Conservation (phyloP, 2,888 invertebrate genomes). For the Carabus problematicus region DNA sequence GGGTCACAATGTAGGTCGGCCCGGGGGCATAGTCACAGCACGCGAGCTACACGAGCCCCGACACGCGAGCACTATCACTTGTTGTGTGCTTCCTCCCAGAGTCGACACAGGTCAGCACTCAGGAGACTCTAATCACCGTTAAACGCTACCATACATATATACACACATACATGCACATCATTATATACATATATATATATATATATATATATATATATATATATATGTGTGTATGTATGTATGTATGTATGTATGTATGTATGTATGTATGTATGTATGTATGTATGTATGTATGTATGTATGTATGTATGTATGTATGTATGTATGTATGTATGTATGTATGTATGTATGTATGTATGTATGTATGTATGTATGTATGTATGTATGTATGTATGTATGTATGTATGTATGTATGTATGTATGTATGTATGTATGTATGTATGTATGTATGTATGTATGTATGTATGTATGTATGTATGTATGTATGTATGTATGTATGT, state of each 20-base stretch:
- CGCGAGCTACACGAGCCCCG: conserved; percentile 54
- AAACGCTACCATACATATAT: not conserved
- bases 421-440: too few relatives aligned
- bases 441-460: too few relatives aligned
- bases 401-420: too few relatives aligned
- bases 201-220: conserved; percentile 12
- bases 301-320: too few relatives aligned
- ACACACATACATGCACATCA: not conserved
- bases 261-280: too few relatives aligned
- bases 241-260: conserved; percentile 5
- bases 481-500: too few relatives aligned
- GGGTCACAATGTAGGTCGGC: conserved; percentile 57
- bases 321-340: too few relatives aligned
- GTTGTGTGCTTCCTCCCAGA: conserved; percentile 5
- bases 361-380: too few relatives aligned
- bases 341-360: too few relatives aligned
- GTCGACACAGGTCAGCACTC: conserved; percentile 5
- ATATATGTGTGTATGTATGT: conserved; percentile 6
- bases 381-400: too few relatives aligned
- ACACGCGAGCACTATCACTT: conserved; percentile 47
- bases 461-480: too few relatives aligned
- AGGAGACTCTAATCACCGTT: not conserved
- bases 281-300: too few relatives aligned
- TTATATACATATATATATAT: not conserved
- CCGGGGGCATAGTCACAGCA: conserved; percentile 52